These are phyloP conservation scores for Notodonta ziczac DNA, from an alignment of 2,888 invertebrate species.

Conservation along the genomic window DNA sequence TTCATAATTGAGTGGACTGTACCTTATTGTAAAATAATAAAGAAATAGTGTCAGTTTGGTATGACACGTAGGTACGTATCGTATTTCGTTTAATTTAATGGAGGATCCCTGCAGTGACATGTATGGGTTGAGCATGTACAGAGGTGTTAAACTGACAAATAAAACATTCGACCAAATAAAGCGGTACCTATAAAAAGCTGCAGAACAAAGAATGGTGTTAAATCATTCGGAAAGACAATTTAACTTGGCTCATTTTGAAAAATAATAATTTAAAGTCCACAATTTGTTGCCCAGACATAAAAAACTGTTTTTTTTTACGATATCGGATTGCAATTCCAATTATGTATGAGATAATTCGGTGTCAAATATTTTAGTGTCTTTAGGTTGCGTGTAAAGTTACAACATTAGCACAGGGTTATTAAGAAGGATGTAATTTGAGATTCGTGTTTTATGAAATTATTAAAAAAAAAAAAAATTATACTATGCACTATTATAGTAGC, in stretches of 20 bases:
- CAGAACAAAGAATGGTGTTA: slow-evolving; percentile 1
- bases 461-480: too few relatives aligned
- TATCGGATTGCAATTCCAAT: background rate
- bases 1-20: background rate
- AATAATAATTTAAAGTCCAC: background rate
- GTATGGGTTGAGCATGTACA: background rate
- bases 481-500: too few relatives aligned
- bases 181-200: background rate
- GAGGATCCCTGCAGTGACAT: background rate
- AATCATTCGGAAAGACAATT: background rate
- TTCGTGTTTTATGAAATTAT: too few relatives aligned
- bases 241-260: background rate
- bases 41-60: too few relatives aligned
- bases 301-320: background rate
- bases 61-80: too few relatives aligned
- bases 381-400: too few relatives aligned
- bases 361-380: background rate
- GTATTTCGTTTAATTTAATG: too few relatives aligned
- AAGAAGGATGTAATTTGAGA: too few relatives aligned
- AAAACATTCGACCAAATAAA: background rate
- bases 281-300: background rate
- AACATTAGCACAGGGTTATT: too few relatives aligned
- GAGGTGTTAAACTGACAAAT: slow-evolving; percentile 1
- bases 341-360: background rate
- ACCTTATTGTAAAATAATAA: too few relatives aligned